Evolutionary conservation across 2,113 vertebrate species (phyloP).

Genomic region (Heterochromis multidens): DNA sequence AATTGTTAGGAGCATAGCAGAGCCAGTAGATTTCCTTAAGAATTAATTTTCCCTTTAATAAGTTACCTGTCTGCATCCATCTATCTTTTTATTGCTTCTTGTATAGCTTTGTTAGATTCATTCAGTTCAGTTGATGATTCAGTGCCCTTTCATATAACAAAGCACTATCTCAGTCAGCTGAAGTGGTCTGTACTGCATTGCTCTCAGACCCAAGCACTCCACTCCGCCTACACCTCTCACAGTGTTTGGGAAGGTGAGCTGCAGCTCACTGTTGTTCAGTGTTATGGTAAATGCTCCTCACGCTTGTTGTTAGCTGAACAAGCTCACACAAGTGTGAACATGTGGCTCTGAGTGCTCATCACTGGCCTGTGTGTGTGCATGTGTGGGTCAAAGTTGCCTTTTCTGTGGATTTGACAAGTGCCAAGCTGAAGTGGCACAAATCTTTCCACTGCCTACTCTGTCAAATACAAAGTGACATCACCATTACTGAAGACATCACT

Average conservation of each 20-base stretch:
- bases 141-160: background rate
- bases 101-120: background rate
- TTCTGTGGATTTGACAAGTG: background rate
- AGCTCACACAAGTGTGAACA: constrained; percentile 33
- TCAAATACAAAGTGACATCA: constrained; percentile 27
- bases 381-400: background rate
- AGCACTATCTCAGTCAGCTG: background rate
- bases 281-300: background rate
- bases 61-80: background rate
- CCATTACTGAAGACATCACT: constrained; percentile 5
- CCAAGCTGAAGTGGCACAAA: background rate
- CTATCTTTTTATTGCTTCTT: background rate
- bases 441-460: background rate
- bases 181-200: constrained; percentile 15
- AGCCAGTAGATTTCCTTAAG: fast-evolving
- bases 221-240: constrained; percentile 6
- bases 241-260: constrained; percentile 6
- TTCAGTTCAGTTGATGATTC: background rate
- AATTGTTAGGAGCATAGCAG: background rate
- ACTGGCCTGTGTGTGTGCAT: background rate
- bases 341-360: background rate
- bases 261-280: background rate
- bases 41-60: background rate
- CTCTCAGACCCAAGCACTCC: constrained; percentile 2
- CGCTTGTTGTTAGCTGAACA: no score